A percentile compares a stretch with the other conserved stretches of the same genome.
Conservation (phyloP, 2,888 invertebrate species). For the Mellilla xanthometata region DNA sequence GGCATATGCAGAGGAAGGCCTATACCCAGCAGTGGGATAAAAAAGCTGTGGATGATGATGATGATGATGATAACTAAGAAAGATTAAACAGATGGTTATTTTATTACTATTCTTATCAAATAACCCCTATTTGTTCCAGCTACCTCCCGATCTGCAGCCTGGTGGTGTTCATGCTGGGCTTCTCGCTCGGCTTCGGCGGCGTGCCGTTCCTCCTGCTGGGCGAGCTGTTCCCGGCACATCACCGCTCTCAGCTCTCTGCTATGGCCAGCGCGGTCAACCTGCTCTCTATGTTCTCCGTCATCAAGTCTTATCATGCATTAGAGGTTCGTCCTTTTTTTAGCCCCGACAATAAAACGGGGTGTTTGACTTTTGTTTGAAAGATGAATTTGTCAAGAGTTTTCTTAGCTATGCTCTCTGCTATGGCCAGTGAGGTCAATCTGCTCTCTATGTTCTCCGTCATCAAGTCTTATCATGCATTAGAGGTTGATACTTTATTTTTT, state of each 20-base stretch:
- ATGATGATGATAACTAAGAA: too few relatives aligned
- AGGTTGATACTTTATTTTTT: slow-evolving; percentile 49
- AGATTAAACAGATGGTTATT: too few relatives aligned
- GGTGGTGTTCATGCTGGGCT: slow-evolving; percentile 83
- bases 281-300: slow-evolving; percentile 80
- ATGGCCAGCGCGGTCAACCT: slow-evolving; percentile 81
- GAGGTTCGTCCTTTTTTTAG: slow-evolving; percentile 49
- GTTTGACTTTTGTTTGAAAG: too few relatives aligned
- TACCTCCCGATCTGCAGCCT: slow-evolving; percentile 81
- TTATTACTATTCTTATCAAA: too few relatives aligned
- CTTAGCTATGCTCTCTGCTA: slow-evolving; percentile 77
- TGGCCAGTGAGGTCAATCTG: slow-evolving; percentile 80
- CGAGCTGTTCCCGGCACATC: slow-evolving; percentile 83
- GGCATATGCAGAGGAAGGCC: too few relatives aligned
- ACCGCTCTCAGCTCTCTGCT: slow-evolving; percentile 79
- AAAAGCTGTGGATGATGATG: too few relatives aligned
- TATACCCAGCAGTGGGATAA: too few relatives aligned
- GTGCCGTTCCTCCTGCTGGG: slow-evolving; percentile 84
- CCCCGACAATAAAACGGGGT: too few relatives aligned
- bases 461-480: slow-evolving; percentile 78
- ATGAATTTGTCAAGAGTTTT: too few relatives aligned
- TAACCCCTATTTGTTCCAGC: slow-evolving; percentile 45
- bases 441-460: slow-evolving; percentile 81
- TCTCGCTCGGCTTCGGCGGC: slow-evolving; percentile 84
- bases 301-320: slow-evolving; percentile 79